Base-by-base conservation (phyloP, 2,797 vertebrate genomes). In the Crax fasciolata region DNA sequence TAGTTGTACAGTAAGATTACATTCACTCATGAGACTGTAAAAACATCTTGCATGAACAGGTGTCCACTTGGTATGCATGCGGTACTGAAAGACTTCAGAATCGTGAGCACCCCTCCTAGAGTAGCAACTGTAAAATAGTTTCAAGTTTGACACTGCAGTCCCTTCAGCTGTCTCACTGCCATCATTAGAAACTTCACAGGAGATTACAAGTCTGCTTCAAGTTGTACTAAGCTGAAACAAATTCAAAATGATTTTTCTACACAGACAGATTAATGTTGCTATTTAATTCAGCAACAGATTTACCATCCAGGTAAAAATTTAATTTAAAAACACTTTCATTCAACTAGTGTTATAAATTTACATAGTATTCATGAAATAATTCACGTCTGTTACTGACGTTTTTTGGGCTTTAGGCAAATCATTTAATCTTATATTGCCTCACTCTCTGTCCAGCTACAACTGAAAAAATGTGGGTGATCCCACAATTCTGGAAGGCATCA, bases 121-220 rank as follows among this genome's bases (percentile, higher is more conserved):
- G 73, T 3, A 85, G 87, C 51, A 91, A 92, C 74, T 1, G 1
- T 28, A 57, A 92, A 72, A 1, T 21, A 54, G 28, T 59, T 88
- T 84, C 66, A 87, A 86, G 76, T n/a, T 30, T 78, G 88, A 89
- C 76, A 62, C 24, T 16, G 35, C 90, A 93, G 70, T 38, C 51
- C 35, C 62, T 87, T 86, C 91, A 95, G 93, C 93, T 91, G 91
- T 82, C 75, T 90, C 80, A 73, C 21, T 49, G 49, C 35, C 66
- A 79, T 78, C 17, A 2, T 55, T 61, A 62, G 62, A 68, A 66
- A 32, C 62, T 68, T 43, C 44, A 38, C 2, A 14, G 66, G 68
- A 70, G 46, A 52, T 46, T 30, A 57, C 21, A 92, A 58, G 25
- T 72, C 35, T 85, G 39, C 18, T 51, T 84, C 39, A 71, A 12